Base-by-base conservation (phyloP, 2,888 invertebrate species). In the Falcaria lacertinaria region DNA sequence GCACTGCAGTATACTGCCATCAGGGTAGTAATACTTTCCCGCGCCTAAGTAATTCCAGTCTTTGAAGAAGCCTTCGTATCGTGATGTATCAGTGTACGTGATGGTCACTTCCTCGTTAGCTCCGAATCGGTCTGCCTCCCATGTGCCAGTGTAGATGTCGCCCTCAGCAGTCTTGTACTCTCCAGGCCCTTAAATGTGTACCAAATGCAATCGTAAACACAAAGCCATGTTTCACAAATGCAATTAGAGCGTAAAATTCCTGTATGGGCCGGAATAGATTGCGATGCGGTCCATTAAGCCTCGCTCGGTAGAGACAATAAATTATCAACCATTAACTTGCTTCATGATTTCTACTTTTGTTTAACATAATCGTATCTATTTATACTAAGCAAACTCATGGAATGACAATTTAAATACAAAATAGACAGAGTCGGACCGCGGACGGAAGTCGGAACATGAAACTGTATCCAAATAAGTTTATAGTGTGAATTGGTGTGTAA, bases 151-250 rank as follows among this genome's bases (percentile, higher is more conserved):
- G 62, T 93, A 93, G 0, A 58, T 59, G 54, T 93, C 91, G 0
- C 91, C 91, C 57, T 92, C 92, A 4, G 87, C 87, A 0, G 92
- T 92, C 2, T 60, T 83, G 54, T 93, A 93, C 8, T 73, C 69
- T 6, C 93, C 93, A 0, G 54, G 64, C 2, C 90, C 91, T 89
- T 42, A 39, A 49, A 57, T 34, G 16, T 42, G 3, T n/a, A 1
- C 0, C 22, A 22, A 17, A 16, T 16, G 17, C 7, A 37, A 13
- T 37, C 35, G 14, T 19, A 17, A 36, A 36, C 19, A 36, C 15
- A 13, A 17, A 13, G 13, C 14, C 14, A 15, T 22, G 22, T 8
- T 19, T 17, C n/a, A 35, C 17, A 19, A 35, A 35, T 35, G 19
- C 35, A 79, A 78, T 73, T 72, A 73, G 84, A 80, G 75, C 86